Evolutionary conservation across 2,113 vertebrate species (phyloP).

Genomic region (Parotia lawesii): DNA sequence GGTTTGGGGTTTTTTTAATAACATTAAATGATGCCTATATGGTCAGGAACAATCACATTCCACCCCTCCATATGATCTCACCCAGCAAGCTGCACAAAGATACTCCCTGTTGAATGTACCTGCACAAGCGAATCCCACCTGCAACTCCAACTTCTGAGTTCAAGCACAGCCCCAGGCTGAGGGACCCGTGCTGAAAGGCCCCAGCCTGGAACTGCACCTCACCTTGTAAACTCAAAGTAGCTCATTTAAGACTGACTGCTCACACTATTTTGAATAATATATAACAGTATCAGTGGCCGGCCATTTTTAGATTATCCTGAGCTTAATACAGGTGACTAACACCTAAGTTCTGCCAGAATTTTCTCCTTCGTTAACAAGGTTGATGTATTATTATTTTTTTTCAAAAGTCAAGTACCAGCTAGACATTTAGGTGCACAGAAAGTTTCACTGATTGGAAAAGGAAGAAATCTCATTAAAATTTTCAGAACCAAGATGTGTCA

Average conservation of each 20-base stretch:
- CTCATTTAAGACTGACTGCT: not conserved
- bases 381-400: not conserved
- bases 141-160: rapidly evolving
- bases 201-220: not conserved
- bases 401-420: not conserved
- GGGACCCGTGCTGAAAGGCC: not conserved
- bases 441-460: not conserved
- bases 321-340: not conserved
- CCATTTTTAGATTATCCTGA: not conserved
- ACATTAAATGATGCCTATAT: not conserved
- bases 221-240: not conserved
- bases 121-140: not conserved
- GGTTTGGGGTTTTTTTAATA: not conserved
- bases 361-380: not conserved
- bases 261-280: not conserved
- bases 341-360: not conserved
- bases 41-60: not conserved
- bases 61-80: not conserved
- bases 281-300: not conserved
- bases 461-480: constrained; percentile 7
- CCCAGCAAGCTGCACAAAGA: not conserved
- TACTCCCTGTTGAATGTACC: not conserved
- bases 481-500: not conserved
- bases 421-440: not conserved
- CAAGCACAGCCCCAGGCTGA: not conserved